Percentiles rank a stretch among this genome's conserved stretches.
Conservation (phyloP, 2,797 vertebrate genomes). For the Sebastes reedi region DNA sequence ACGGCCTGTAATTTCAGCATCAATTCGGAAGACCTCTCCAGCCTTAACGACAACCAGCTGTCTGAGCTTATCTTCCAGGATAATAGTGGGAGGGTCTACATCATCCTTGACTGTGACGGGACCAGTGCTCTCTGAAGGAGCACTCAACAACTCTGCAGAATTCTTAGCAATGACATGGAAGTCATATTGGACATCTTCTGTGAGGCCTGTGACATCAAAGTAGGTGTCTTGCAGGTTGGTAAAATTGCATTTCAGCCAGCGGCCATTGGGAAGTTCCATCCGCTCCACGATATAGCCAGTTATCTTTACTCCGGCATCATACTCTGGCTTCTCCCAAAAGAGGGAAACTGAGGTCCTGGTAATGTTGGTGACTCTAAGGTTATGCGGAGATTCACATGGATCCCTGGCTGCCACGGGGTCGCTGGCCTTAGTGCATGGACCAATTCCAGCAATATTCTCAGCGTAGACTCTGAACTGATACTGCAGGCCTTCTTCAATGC, state of each 20-base stretch:
- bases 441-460: constrained; percentile 95
- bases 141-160: constrained; percentile 91
- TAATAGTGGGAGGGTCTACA: constrained; percentile 94
- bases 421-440: constrained; percentile 91
- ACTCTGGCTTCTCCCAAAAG: constrained; percentile 93
- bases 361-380: constrained; percentile 95
- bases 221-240: constrained; percentile 94
- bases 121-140: constrained; percentile 92
- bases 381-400: constrained; percentile 93
- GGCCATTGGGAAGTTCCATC: constrained; percentile 92
- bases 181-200: constrained; percentile 95
- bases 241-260: constrained; percentile 98
- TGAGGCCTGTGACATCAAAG: constrained; percentile 94
- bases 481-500: constrained; percentile 91
- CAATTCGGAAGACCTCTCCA: constrained; percentile 93
- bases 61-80: constrained; percentile 92
- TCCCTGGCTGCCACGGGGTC: constrained; percentile 94
- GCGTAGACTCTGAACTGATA: constrained; percentile 97
- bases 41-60: constrained; percentile 93
- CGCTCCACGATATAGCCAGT: constrained; percentile 95
- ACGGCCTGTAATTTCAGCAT: constrained; percentile 92
- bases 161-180: constrained; percentile 96
- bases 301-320: constrained; percentile 92
- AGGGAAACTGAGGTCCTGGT: constrained; percentile 95
- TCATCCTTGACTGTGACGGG: constrained; percentile 96